These are phyloP conservation scores for Gymnarchus niloticus DNA, from an alignment of 2,113 vertebrate genomes.

Conservation along the genomic window DNA sequence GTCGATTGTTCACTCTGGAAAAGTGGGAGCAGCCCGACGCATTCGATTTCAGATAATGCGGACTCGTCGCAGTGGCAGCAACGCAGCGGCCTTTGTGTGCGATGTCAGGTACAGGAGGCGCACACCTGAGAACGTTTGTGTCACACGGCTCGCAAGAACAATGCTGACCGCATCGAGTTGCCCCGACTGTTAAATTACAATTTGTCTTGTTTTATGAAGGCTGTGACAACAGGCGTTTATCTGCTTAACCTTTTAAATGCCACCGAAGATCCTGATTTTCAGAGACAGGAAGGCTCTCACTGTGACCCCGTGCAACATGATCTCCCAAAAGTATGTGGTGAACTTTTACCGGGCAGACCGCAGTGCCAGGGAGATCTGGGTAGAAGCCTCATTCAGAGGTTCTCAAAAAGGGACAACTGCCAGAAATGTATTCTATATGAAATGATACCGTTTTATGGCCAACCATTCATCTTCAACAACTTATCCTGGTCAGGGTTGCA, in stretches of 20 bases:
- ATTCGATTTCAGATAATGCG: slow-evolving; percentile 71
- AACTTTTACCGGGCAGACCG: not conserved
- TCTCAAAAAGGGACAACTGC: not conserved
- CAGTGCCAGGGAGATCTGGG: not conserved
- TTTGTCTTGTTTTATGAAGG: slow-evolving; percentile 63
- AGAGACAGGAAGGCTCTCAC: not conserved
- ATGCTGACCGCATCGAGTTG: slow-evolving; percentile 48
- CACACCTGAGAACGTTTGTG: slow-evolving; percentile 54
- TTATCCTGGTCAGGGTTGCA: too few relatives aligned
- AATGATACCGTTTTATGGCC: too few relatives aligned
- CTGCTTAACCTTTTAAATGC: slow-evolving; percentile 52
- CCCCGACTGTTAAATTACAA: slow-evolving; percentile 57
- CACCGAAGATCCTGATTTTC: slow-evolving; percentile 29
- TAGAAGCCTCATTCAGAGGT: not conserved
- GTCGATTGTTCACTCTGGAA: slow-evolving; percentile 59
- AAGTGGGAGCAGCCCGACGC: slow-evolving; percentile 60
- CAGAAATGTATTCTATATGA: not conserved
- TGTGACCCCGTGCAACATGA: not conserved
- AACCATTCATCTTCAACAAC: too few relatives aligned
- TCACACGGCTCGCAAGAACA: slow-evolving; percentile 41
- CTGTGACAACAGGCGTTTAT: slow-evolving; percentile 55
- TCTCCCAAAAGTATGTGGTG: not conserved
- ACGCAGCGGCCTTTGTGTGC: slow-evolving; percentile 55
- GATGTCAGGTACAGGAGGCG: slow-evolving; percentile 47
- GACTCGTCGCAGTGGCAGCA: slow-evolving; percentile 56